Conservation (phyloP, 2,888 invertebrate genomes). For the Drosophila robusta region DNA sequence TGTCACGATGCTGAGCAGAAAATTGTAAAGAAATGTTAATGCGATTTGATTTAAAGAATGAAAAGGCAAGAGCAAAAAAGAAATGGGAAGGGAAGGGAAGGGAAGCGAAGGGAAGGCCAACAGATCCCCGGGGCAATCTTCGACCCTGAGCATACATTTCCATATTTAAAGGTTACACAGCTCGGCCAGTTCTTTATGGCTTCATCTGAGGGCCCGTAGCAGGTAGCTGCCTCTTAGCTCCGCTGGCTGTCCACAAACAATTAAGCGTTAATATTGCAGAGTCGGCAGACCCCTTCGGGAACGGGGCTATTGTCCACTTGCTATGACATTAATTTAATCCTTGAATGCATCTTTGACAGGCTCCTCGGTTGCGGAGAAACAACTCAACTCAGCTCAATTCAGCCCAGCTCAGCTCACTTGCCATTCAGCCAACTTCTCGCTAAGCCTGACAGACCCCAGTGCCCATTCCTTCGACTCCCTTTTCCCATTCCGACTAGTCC, state of each 20-base stretch:
- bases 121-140: conserved; percentile 51
- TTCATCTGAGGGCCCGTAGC: conserved; percentile 54
- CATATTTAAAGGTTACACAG: conserved; percentile 70
- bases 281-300: conserved; percentile 18
- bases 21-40: conserved; percentile 81
- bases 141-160: conserved; percentile 70
- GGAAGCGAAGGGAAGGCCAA: too few relatives aligned
- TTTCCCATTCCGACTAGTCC: conserved; percentile 2
- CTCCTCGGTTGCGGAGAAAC: conserved; percentile 39
- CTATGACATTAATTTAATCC: conserved; percentile 81
- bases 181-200: conserved; percentile 62
- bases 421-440: conserved; percentile 30
- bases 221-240: conserved; percentile 21
- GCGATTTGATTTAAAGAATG: conserved; percentile 81
- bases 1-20: conserved; percentile 73
- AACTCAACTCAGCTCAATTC: conserved; percentile 32
- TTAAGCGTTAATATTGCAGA: conserved; percentile 73
- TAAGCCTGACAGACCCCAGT: conserved; percentile 36
- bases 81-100: conserved; percentile 1
- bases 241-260: conserved; percentile 58
- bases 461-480: background rate
- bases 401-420: conserved; percentile 14
- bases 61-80: conserved; percentile 49
- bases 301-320: conserved; percentile 69
- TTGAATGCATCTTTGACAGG: conserved; percentile 81